Evolutionary conservation across 2,797 vertebrate genomes (phyloP).

Genomic region (Alexandromys oeconomus): DNA sequence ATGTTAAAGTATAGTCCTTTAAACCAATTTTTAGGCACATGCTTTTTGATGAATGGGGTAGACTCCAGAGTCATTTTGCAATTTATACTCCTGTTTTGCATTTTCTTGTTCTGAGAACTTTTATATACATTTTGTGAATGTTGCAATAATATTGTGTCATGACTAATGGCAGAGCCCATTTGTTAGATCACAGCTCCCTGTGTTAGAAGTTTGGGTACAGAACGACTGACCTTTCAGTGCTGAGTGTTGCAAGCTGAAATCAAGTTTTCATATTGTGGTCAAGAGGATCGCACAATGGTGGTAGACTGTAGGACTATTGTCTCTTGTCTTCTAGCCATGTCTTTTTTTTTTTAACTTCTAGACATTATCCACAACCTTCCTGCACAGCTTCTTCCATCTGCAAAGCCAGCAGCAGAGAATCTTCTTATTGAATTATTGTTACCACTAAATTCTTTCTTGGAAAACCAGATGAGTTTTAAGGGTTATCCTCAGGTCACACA

Average conservation of each 20-base stretch:
- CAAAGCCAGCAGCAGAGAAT: neutral
- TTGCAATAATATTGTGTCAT: neutral
- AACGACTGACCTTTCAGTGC: neutral
- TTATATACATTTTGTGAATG: neutral
- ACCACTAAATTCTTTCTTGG: neutral
- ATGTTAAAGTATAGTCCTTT: neutral
- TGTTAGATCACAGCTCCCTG: neutral
- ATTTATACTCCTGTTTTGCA: neutral
- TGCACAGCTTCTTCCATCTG: accelerated
- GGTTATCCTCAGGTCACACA: neutral
- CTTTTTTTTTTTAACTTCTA: too few relatives aligned
- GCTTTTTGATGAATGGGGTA: neutral
- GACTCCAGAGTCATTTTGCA: neutral
- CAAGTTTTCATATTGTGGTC: neutral
- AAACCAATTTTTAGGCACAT: neutral
- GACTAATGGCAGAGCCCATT: neutral
- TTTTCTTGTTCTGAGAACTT: neutral
- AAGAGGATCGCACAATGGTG: accelerated
- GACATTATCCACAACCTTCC: neutral
- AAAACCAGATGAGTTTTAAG: neutral
- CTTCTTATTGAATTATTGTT: neutral
- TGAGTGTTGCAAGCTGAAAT: neutral
- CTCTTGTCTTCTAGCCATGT: neutral
- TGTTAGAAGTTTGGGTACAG: neutral
- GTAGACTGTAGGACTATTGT: neutral